These are phyloP conservation scores for Xenentodon cancila DNA, from an alignment of 2,797 vertebrate genomes.

Conservation along the genomic window DNA sequence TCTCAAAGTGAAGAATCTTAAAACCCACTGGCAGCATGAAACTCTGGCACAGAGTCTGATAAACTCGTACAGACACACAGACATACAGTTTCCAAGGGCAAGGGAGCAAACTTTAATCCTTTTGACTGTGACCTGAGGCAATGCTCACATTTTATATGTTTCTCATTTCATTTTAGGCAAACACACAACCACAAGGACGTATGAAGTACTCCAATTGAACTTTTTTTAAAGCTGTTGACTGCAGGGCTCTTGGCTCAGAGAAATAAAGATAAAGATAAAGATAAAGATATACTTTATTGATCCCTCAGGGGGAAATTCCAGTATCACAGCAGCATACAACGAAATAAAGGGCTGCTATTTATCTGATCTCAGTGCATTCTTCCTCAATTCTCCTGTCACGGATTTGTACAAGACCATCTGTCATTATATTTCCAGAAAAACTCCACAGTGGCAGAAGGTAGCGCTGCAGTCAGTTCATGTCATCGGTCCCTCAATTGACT, in stretches of 20 bases:
- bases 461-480: constrained; percentile 16
- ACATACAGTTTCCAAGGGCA: constrained; percentile 8
- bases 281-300: too few relatives aligned
- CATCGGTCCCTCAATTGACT: constrained; percentile 16
- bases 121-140: constrained; percentile 13
- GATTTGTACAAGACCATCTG: constrained; percentile 13
- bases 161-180: constrained; percentile 7
- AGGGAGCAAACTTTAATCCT: constrained; percentile 16
- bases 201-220: neutral
- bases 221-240: too few relatives aligned
- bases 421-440: constrained; percentile 32
- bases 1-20: constrained; percentile 14
- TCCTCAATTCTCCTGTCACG: neutral
- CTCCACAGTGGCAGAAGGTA: constrained; percentile 16
- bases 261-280: too few relatives aligned
- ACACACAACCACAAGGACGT: neutral
- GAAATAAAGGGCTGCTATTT: neutral
- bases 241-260: too few relatives aligned
- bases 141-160: constrained; percentile 7
- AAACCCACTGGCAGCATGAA: constrained; percentile 28
- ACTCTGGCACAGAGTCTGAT: constrained; percentile 21
- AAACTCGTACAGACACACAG: constrained; percentile 21
- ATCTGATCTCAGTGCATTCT: neutral
- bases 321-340: too few relatives aligned
- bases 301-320: too few relatives aligned